Evolutionary conservation across 1,140 invertebrate species (phyloP).

Genomic region (Drosophila melanogaster): Release_6_plus_ISO1_MT NT_033779.5:9676001-9676500

Average conservation of each 20-base stretch:
- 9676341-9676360: conserved; percentile 72
- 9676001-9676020: conserved; percentile 32
- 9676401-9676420: neutral
- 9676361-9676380: conserved; percentile 52
- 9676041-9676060: conserved; percentile 38
- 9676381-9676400: neutral
- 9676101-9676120: neutral
- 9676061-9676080: conserved; percentile 70
- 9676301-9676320: conserved; percentile 26
- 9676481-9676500: neutral
- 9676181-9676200: conserved; percentile 1
- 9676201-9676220: conserved; percentile 1
- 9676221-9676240: conserved; percentile 40
- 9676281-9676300: conserved; percentile 47
- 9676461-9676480: conserved; percentile 1
- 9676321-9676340: conserved; percentile 18
- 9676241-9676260: conserved; percentile 60
- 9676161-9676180: conserved; percentile 43
- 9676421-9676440: neutral
- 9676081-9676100: conserved; percentile 72
- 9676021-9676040: conserved; percentile 60
- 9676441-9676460: conserved; percentile 17
- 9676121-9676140: neutral
- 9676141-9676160: conserved; percentile 38
- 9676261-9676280: conserved; percentile 59